Evolutionary conservation across 2,113 vertebrate species (phyloP).

Genomic region (Gracilinanus agilis): DNA sequence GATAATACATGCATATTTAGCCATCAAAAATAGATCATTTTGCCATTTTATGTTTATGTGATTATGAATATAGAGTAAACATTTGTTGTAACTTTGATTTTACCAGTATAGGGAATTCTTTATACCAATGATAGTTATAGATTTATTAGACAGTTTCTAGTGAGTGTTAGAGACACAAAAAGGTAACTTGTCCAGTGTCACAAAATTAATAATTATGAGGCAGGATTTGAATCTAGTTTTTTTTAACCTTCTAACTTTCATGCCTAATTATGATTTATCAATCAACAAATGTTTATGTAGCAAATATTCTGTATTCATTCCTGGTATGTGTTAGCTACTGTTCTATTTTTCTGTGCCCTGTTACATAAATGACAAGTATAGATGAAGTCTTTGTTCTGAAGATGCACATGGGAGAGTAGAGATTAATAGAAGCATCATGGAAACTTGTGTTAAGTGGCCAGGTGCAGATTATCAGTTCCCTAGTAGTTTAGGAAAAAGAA

Average conservation of each 20-base stretch:
- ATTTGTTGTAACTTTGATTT: background rate
- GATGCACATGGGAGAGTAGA: background rate
- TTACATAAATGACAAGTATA: background rate
- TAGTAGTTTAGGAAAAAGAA: background rate
- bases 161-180: background rate
- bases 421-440: background rate
- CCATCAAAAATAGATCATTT: background rate
- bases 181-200: background rate
- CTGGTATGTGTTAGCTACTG: background rate
- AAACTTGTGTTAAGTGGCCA: background rate
- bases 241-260: background rate
- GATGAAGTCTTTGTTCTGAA: background rate
- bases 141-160: background rate
- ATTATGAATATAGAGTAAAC: background rate
- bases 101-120: background rate
- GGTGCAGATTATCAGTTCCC: background rate
- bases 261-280: background rate
- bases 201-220: background rate
- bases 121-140: background rate
- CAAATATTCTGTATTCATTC: background rate
- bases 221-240: background rate
- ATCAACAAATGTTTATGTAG: background rate
- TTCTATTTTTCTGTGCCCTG: background rate
- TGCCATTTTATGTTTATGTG: background rate
- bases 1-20: background rate